Base-by-base conservation (phyloP, 1,140 invertebrate genomes). In the Magallana angulata region DNA sequence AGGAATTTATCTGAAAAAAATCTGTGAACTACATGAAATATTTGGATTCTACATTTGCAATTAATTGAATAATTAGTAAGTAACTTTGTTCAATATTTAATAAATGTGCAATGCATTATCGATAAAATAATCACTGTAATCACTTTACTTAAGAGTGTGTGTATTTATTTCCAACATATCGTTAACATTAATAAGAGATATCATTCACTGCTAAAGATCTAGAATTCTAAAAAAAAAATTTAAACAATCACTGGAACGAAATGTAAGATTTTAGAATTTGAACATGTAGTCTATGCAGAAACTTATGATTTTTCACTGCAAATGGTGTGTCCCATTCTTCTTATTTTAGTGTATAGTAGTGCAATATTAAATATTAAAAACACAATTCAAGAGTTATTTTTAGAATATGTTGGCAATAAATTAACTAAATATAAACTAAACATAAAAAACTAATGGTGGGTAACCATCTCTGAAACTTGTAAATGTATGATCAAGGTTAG, bases 391-490 rank as follows among this genome's bases (percentile, higher is more conserved):
- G 36, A 76, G 12, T 11, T 76, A 76, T 76, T 76, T 76, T 1
- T 36, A 30, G 68, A 76, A 76, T 76, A 18, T 76, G 24, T 30
- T 30, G 36, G 68, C 36, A 76, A 76, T 76, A 11, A 30, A 76
- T 30, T 76, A 76, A 76, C 68, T 30, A 76, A 36, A 76, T 76
- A 76, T 76, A 76, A 48, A 48, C 36, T 5, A 48, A 48, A 48
- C 36, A 48, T 48, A 48, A 48, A 76, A 76, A 76, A 76, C 68
- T 76, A 76, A 76, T 76, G 68, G 68, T 4, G 18, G 9, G 24
- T 36, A 30, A 76, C 68, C 8, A 76, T 76, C 68, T 76, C 36
- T 30, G 36, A 30, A 76, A 76, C 30, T 6, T 76, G 8, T 36
- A 76, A 30, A 48, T 48, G 1, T 30, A 48, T 76, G 68, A 36